These are phyloP conservation scores for Rousettus madagascariensis DNA, from an alignment of 2,797 vertebrate genomes.

Conservation along the genomic window DNA sequence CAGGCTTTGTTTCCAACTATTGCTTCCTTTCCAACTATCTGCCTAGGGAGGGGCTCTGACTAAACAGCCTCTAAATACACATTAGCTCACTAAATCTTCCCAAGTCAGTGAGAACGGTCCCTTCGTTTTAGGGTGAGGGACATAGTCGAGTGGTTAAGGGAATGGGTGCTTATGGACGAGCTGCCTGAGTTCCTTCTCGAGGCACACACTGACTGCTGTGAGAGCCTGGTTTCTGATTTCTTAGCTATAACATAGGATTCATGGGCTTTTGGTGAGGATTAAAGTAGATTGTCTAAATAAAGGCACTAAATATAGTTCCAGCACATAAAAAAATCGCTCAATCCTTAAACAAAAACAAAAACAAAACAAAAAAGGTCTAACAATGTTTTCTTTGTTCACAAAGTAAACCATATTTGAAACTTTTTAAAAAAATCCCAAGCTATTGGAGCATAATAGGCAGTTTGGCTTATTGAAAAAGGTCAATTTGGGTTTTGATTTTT, in stretches of 20 bases:
- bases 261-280: not conserved
- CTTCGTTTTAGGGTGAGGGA: not conserved
- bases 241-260: not conserved
- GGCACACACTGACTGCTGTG: not conserved
- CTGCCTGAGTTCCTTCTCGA: no score
- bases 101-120: not conserved
- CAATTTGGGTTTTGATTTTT: not conserved
- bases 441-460: not conserved
- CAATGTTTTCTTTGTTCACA: not conserved
- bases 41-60: not conserved
- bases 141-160: not conserved
- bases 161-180: not conserved
- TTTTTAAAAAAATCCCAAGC: not conserved
- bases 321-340: no score
- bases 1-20: not conserved
- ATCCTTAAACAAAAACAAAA: not conserved
- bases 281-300: not conserved
- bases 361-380: not conserved
- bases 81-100: not conserved
- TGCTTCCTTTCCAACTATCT: not conserved
- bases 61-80: not conserved
- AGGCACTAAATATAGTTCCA: not conserved
- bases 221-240: not conserved
- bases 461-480: not conserved
- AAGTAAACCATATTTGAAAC: not conserved